Percentiles rank a stretch among this genome's conserved stretches.
These are phyloP conservation scores for Cherax destructor DNA, from an alignment of 1,140 invertebrate genomes.

Conservation along the genomic window DNA sequence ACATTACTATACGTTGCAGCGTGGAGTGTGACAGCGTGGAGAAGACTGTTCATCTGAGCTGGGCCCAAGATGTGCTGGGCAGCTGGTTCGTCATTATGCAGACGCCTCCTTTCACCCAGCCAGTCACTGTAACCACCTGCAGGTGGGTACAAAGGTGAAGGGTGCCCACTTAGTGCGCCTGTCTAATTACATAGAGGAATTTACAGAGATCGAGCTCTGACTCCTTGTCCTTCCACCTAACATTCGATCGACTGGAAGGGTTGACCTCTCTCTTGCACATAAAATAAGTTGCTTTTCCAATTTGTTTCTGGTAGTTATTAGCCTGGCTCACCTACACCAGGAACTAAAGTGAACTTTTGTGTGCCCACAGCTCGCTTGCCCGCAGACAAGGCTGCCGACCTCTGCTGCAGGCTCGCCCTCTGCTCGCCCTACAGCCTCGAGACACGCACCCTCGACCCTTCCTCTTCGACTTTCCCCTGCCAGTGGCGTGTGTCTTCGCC, in stretches of 20 bases:
- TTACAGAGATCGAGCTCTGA: no score
- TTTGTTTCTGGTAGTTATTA: no score
- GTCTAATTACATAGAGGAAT: no score
- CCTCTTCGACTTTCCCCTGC: slow-evolving; percentile 20
- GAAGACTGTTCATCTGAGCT: slow-evolving; percentile 48
- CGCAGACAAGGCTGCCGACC: background rate
- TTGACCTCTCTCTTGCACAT: no score
- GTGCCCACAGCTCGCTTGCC: background rate
- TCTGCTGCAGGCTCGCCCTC: slow-evolving; percentile 11
- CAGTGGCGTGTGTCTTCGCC: slow-evolving; percentile 28
- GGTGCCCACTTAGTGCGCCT: background rate
- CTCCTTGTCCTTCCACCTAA: no score
- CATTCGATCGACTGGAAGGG: no score
- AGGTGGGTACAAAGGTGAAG: background rate
- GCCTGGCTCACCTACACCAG: no score
- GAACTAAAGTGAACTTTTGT: background rate
- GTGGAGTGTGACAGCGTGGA: slow-evolving; percentile 40
- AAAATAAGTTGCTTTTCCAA: no score
- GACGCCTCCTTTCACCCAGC: slow-evolving; percentile 47
- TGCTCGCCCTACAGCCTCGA: slow-evolving; percentile 2
- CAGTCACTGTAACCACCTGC: slow-evolving; percentile 28
- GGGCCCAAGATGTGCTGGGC: slow-evolving; percentile 46
- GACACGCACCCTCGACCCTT: slow-evolving; percentile 23
- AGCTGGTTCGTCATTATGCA: slow-evolving; percentile 62
- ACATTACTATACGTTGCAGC: background rate